phyloP scores from a whole-genome alignment of 2,797 vertebrate genomes.

The Brotula barbata region DNA sequence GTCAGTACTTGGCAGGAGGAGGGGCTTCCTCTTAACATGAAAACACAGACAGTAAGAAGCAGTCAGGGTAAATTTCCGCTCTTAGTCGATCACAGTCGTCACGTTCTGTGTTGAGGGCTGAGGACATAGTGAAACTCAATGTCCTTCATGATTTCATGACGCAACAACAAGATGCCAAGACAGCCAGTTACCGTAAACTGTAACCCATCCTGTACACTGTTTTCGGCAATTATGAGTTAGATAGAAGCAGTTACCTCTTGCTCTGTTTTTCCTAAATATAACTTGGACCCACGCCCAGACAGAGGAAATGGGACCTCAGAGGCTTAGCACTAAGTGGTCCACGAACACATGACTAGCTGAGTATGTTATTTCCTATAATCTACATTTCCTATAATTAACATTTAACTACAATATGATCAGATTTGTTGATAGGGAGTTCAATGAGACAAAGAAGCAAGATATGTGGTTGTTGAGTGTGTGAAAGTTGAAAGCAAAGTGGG shows the following conservation, averaged over 20 bases:
- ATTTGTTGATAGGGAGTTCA: too few species aligned
- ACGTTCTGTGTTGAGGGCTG: conserved; percentile 10
- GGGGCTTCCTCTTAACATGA: neutral
- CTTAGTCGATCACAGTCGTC: conserved; percentile 12
- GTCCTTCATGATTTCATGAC: conserved; percentile 25
- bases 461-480: neutral
- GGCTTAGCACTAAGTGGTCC: conserved; percentile 40
- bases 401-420: neutral
- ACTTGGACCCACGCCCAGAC: conserved; percentile 60
- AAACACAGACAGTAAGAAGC: conserved; percentile 25
- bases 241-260: conserved; percentile 34
- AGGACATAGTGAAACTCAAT: conserved; percentile 11
- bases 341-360: conserved; percentile 24
- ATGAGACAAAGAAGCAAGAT: too few species aligned
- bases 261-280: conserved; percentile 69
- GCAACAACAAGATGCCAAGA: too few species aligned
- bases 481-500: neutral
- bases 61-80: conserved; percentile 20
- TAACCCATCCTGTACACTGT: conserved; percentile 34
- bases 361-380: conserved; percentile 16
- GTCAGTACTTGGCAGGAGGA: conserved; percentile 6
- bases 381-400: too few species aligned
- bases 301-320: conserved; percentile 59
- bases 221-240: conserved; percentile 43
- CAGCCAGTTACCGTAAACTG: conserved; percentile 13